Base-by-base conservation (phyloP, 2,797 vertebrate genomes). In the Gymnocypris eckloni region DNA sequence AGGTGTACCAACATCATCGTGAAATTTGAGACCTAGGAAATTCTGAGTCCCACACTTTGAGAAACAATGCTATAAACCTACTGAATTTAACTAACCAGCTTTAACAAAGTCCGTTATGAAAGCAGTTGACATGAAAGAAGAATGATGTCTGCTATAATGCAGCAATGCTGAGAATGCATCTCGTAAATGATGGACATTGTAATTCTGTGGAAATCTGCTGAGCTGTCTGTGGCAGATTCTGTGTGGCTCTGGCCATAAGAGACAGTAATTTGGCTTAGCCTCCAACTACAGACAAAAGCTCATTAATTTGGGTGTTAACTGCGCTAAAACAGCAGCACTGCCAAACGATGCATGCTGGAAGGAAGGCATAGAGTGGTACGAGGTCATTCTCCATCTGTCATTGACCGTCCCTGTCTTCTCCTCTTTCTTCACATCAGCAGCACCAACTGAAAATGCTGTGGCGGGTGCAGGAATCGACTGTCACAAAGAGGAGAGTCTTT, bases 361-460 rank as follows among this genome's bases (percentile, higher is more conserved):
- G 43, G 52, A 41, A 82, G 50, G 33, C 18, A 66, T 2, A 15
- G 22, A 75, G 67, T 20, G 16, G 56, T 79, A 59, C 15, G 25
- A 61, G 54, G 59, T 85, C 79, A 75, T 64, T 79, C 56, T 84
- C 82, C 33, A 67, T 73, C 83, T 85, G 72, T 79, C 75, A 72
- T 39, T 20, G 75, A 37, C 50, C n/a, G 33, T 59, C 64, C 4
- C 73, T 22, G 15, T 67, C 70, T 69, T 78, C 52, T 41, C 48
- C 15, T 12, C 10, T 79, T 73, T 71, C 39, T 70, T 83, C 69
- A 86, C 76, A 71, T 85, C 76, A 54, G 25, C 37, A 83, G 83
- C 67, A 73, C 52, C 25, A 25, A 45, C n/a, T 25, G 43, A 22
- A 81, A 89, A 80, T 71, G 76, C 59, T n/a, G 39, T 80, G 56